Base-by-base conservation (phyloP, 2,797 vertebrate species). In the Xenops minutus region DNA sequence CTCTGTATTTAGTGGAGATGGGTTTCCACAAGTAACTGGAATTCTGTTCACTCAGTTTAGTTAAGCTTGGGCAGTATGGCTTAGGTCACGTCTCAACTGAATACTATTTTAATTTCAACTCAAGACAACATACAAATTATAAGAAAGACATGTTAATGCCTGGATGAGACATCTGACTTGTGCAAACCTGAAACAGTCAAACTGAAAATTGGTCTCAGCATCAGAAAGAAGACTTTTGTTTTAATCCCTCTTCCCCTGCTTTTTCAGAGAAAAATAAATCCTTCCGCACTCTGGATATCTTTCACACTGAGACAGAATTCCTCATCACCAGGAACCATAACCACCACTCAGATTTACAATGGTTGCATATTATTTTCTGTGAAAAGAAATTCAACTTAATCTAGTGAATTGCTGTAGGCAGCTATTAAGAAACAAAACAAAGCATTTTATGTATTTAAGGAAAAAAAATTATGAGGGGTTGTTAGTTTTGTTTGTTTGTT, bases 401-500 rank as follows among this genome's bases (percentile, higher is more conserved):
- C 61, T 81, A 58, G 46, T 72, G 66, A 93, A 67, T 81, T 91
- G 73, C 37, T 77, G 32, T 34, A 75, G 68, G 75, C 72, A 95
- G 22, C 49, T 72, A 91, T 82, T 92, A 93, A 89, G 30, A 91
- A 85, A 55, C 37, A 85, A 84, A 86, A 46, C 73, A 87, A 93
- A 88, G 2, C 21, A 48, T 89, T 87, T 89, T n/a, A n/a, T 75
- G 61, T 72, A 80, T 87, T 91, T 89, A 72, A 72, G n/a, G 34
- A 14, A 5, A 36, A 36, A 41, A 62, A 52, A 6, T 6, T 39
- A 30, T 9, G 56, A 34, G 4, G 12, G 82, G 37, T 69, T 76
- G 13, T 10, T 39, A 73, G 37, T 27, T 77, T 80, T 48, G 10
- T 46, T 90, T 79, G 26, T 43, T 84, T 89, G 19, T 80, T 89